phyloP scores from a whole-genome alignment of 2,888 invertebrate species.

The Habroteleia sp. region DNA sequence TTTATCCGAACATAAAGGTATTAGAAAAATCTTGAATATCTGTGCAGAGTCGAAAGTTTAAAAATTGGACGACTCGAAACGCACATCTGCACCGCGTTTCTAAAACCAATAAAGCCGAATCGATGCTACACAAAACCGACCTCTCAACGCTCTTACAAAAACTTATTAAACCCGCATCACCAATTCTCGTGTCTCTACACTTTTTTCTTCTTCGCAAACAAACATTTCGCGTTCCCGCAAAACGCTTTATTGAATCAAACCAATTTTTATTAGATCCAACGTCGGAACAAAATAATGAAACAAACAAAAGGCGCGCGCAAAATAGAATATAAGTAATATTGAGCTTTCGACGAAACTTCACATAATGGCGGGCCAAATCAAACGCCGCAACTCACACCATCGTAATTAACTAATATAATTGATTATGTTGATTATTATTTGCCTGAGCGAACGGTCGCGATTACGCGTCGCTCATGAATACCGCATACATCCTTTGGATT shows the following conservation, averaged over 20 bases:
- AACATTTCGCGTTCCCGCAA: slow-evolving; percentile 28
- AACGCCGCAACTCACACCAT: not conserved
- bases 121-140: slow-evolving; percentile 12
- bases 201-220: slow-evolving; percentile 25
- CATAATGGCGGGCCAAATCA: slow-evolving; percentile 2
- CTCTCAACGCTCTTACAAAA: slow-evolving; percentile 16
- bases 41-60: slow-evolving; percentile 11
- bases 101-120: slow-evolving; percentile 40
- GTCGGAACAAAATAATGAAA: slow-evolving; percentile 12
- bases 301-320: slow-evolving; percentile 2
- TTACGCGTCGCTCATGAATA: slow-evolving; percentile 43
- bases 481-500: slow-evolving; percentile 36
- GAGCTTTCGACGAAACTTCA: slow-evolving; percentile 27
- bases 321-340: slow-evolving; percentile 1
- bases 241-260: slow-evolving; percentile 43
- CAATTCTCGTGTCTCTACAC: too few species aligned
- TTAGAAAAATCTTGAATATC: slow-evolving; percentile 41
- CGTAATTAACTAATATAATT: slow-evolving; percentile 52
- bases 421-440: slow-evolving; percentile 43
- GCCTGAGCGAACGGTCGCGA: slow-evolving; percentile 24
- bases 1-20: slow-evolving; percentile 5
- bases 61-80: slow-evolving; percentile 30
- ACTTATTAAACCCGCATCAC: too few species aligned
- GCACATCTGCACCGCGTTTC: slow-evolving; percentile 26
- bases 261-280: slow-evolving; percentile 31